phyloP scores from a whole-genome alignment of 2,113 vertebrate genomes.

The Phocoena phocoena region DNA sequence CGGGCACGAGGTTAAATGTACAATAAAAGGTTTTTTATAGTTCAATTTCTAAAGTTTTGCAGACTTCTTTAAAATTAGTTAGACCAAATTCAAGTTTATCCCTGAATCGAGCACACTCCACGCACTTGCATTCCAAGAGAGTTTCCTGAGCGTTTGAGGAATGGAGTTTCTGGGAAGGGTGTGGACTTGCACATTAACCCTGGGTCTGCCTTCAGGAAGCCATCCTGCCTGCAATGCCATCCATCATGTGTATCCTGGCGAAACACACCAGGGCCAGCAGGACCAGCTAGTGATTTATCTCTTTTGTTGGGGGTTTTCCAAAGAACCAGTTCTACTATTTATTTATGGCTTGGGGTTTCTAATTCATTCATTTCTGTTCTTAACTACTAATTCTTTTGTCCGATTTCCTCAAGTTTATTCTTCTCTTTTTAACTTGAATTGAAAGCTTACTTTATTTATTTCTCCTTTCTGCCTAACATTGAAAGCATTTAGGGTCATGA shows the following conservation, averaged over 20 bases:
- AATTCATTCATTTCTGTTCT: not conserved
- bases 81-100: not conserved
- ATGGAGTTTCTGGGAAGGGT: not conserved
- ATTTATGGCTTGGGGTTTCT: not conserved
- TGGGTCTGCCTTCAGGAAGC: not conserved
- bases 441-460: not conserved
- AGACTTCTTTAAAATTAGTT: not conserved
- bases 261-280: not conserved
- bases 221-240: not conserved
- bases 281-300: not conserved
- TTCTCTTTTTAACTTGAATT: not conserved
- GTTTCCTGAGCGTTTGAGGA: not conserved
- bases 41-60: not conserved
- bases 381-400: slow-evolving; percentile 23
- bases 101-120: not conserved
- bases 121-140: not conserved
- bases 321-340: not conserved
- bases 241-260: not conserved
- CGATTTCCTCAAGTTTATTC: not conserved
- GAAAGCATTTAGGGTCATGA: not conserved
- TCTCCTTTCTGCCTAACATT: not conserved
- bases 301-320: not conserved
- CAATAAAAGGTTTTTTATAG: not conserved
- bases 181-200: not conserved
- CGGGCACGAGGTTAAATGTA: not conserved